Conservation (phyloP, 37 sponge, comb jelly and placozoan species). For the Ianthella basta region DNA sequence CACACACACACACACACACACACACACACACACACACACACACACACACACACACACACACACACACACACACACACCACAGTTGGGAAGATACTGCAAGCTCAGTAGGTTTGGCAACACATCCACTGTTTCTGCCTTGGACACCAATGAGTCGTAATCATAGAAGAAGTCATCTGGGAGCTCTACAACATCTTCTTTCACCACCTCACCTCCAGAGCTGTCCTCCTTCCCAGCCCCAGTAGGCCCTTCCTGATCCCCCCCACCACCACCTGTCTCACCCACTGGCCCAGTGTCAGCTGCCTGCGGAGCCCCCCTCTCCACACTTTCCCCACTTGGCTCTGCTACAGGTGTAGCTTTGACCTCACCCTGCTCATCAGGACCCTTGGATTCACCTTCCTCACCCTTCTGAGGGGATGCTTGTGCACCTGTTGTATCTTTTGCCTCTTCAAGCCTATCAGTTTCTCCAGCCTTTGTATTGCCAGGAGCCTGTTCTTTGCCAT, state of each 20-base stretch:
- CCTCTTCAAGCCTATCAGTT: no score
- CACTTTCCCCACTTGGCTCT: no score
- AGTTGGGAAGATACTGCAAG: constrained; percentile 54
- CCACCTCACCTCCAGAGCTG: constrained; percentile 28
- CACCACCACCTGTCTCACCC: no score
- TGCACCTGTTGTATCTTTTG: no score
- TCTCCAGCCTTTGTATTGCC: neutral
- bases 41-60: no score
- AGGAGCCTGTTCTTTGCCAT: no score
- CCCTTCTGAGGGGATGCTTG: no score
- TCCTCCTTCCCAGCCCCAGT: constrained; percentile 26
- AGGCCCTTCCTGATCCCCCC: neutral
- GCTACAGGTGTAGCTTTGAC: no score
- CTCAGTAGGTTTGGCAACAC: constrained; percentile 33
- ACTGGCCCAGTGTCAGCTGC: no score
- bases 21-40: neutral
- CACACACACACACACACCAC: neutral
- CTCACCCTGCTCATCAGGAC: no score
- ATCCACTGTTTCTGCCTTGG: constrained; percentile 54
- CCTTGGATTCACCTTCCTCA: no score
- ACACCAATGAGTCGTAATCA: constrained; percentile 50
- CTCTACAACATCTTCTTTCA: constrained; percentile 33
- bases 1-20: neutral
- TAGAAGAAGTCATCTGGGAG: constrained; percentile 29
- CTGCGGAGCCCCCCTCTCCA: no score